Evolutionary conservation across 2,113 vertebrate genomes (phyloP).

Genomic region (Columba livia): DNA sequence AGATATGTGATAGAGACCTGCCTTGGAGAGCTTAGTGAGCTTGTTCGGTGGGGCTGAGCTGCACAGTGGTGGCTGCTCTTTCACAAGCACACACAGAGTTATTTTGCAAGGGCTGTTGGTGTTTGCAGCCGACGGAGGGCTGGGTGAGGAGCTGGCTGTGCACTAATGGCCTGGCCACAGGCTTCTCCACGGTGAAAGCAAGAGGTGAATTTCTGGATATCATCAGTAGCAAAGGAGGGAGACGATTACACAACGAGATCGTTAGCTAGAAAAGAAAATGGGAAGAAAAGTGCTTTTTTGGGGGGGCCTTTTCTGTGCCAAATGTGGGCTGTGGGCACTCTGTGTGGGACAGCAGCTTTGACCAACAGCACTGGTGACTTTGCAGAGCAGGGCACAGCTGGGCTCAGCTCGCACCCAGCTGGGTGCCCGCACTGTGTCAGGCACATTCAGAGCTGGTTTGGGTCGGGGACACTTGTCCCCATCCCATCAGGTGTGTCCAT

Average conservation of each 20-base stretch:
- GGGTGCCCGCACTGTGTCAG: not conserved
- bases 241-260: accelerated
- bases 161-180: accelerated
- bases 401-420: not conserved
- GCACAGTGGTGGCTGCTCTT: not conserved
- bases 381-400: not conserved
- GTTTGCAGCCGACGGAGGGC: not conserved
- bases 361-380: accelerated
- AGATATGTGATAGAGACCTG: accelerated
- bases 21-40: not conserved
- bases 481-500: accelerated
- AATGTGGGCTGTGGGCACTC: not conserved
- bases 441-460: not conserved
- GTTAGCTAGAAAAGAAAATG: not conserved
- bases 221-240: not conserved
- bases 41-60: not conserved
- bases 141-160: accelerated
- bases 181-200: not conserved
- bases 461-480: not conserved
- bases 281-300: not conserved
- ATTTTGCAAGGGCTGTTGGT: not conserved
- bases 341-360: not conserved
- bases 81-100: accelerated
- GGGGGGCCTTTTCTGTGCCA: not conserved
- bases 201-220: not conserved